A percentile compares a stretch with the other conserved stretches of the same genome.
Conservation (phyloP, 2,888 invertebrate genomes). For the Tipula vernalis region DNA sequence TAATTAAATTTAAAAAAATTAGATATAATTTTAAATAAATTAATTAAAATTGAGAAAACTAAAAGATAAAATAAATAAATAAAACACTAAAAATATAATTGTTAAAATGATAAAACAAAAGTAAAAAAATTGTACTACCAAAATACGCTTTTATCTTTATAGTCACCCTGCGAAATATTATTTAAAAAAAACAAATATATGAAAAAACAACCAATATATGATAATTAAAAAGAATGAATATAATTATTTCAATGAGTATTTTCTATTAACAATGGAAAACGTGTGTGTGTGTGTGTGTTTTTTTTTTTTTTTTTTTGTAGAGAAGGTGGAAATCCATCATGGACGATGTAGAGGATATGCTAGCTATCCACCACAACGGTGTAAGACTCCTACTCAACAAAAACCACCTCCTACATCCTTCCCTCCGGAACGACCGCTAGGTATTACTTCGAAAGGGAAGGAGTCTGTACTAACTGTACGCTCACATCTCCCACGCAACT, state of each 20-base stretch:
- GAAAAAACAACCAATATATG: not conserved
- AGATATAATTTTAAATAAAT: conserved; percentile 1
- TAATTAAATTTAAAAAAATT: not conserved
- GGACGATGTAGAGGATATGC: no score
- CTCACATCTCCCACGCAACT: no score
- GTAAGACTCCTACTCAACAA: no score
- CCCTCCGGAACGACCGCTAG: no score
- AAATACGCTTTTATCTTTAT: conserved; percentile 11
- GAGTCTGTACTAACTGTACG: no score
- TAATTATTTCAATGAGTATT: not conserved
- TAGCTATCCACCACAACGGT: no score
- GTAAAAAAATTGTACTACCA: conserved; percentile 6
- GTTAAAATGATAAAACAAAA: not conserved
- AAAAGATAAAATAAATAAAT: not conserved
- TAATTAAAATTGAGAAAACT: not conserved
- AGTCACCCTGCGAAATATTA: conserved; percentile 10
- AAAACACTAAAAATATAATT: not conserved
- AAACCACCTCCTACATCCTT: no score
- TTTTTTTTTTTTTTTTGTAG: no score
- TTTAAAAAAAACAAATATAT: not conserved
- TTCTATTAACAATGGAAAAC: not conserved
- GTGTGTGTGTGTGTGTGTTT: not conserved
- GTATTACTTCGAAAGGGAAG: no score
- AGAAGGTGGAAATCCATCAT: no score
- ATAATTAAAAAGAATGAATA: not conserved